Evolutionary conservation across 2,888 invertebrate species (phyloP).

Genomic region (Gymnosoma rotundatum): DNA sequence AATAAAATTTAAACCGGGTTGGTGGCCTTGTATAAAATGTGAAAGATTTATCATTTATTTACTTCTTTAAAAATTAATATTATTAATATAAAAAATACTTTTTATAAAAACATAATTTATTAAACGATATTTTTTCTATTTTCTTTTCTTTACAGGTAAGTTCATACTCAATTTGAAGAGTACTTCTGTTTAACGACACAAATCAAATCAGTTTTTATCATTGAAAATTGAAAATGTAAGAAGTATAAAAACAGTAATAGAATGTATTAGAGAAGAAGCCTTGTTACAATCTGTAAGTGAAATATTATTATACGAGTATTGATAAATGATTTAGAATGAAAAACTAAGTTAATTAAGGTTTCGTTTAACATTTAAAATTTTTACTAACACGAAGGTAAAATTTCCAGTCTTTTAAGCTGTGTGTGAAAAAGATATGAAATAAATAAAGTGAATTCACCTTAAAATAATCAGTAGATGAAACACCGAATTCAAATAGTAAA

Average conservation of each 20-base stretch:
- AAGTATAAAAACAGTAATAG: constrained; percentile 15
- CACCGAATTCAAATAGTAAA: no score
- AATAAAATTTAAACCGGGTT: neutral
- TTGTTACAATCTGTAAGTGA: constrained; percentile 48
- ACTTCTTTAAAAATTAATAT: neutral
- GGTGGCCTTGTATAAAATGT: neutral
- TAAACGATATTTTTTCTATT: no score
- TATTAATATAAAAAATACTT: no score
- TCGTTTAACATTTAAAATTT: neutral
- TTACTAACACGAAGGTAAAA: neutral
- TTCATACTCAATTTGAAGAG: neutral
- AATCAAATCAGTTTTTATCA: constrained; percentile 48
- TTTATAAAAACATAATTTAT: no score
- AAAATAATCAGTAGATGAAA: no score
- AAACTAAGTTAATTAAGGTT: neutral
- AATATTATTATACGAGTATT: constrained; percentile 21
- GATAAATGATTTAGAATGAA: constrained; percentile 1
- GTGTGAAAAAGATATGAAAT: neutral
- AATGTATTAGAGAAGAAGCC: neutral
- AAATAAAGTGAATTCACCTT: no score
- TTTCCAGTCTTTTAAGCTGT: neutral
- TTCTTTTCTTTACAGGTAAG: constrained; percentile 65
- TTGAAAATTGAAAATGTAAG: constrained; percentile 26
- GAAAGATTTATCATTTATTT: neutral
- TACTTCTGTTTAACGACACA: neutral